Conservation (phyloP, 2,888 invertebrate species). For the Athetis lepigone region DNA sequence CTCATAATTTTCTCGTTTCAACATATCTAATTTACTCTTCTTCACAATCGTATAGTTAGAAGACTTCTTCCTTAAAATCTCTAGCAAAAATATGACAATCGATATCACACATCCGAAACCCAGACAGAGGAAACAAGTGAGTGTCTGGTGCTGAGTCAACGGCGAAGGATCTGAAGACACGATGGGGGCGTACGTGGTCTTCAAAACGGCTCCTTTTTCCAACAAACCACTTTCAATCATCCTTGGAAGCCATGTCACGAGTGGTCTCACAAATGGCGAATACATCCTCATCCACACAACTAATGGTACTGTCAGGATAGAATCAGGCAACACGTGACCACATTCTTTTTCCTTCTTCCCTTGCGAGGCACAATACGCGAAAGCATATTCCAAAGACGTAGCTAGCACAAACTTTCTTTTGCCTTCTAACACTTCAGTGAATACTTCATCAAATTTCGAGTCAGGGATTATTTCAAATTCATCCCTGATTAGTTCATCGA, state of each 20-base stretch:
- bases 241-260: slow-evolving; percentile 77
- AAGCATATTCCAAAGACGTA: slow-evolving; percentile 79
- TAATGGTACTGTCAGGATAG: slow-evolving; percentile 79
- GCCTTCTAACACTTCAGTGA: slow-evolving; percentile 74
- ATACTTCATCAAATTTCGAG: slow-evolving; percentile 73
- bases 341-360: slow-evolving; percentile 79
- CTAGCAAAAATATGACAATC: slow-evolving; percentile 70
- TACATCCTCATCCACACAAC: slow-evolving; percentile 80
- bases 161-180: slow-evolving; percentile 74
- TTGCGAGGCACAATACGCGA: slow-evolving; percentile 74
- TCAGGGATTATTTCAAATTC: slow-evolving; percentile 76
- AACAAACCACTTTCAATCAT: slow-evolving; percentile 79
- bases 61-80: slow-evolving; percentile 68
- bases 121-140: slow-evolving; percentile 77
- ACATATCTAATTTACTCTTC: slow-evolving; percentile 38
- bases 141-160: slow-evolving; percentile 72
- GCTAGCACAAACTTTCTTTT: slow-evolving; percentile 77
- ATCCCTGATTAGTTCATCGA: slow-evolving; percentile 75
- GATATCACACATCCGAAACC: slow-evolving; percentile 73
- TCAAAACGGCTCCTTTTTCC: slow-evolving; percentile 68
- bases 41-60: slow-evolving; percentile 57
- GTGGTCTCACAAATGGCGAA: slow-evolving; percentile 73
- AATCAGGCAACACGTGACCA: slow-evolving; percentile 78
- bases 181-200: slow-evolving; percentile 58
- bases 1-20: slow-evolving; percentile 18